phyloP scores from a whole-genome alignment of 1,140 invertebrate species.

The Diabrotica virgifera region DNA sequence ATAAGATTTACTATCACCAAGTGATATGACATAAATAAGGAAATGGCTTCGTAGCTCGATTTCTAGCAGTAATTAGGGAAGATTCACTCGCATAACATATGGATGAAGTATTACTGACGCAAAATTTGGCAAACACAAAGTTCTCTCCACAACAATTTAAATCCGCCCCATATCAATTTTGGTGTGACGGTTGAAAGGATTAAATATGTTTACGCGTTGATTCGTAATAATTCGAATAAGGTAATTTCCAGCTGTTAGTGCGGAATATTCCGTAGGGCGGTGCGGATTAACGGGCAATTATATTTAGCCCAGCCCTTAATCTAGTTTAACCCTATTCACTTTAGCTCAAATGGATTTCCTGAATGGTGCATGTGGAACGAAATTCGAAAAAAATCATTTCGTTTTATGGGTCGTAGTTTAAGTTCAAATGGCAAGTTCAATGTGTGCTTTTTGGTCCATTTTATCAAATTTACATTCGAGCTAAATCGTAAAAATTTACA shows the following conservation, averaged over 20 bases:
- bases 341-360: not conserved
- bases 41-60: not conserved
- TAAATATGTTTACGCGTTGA: slow-evolving; percentile 20
- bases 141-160: not conserved
- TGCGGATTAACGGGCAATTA: slow-evolving; percentile 20
- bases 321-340: slow-evolving; percentile 7
- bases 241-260: slow-evolving; percentile 22
- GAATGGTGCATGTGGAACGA: not conserved
- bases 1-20: no score
- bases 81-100: not conserved
- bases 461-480: no score
- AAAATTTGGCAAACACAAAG: not conserved
- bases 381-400: not conserved
- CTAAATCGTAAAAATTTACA: no score
- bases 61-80: not conserved
- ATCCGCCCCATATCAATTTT: slow-evolving; percentile 3
- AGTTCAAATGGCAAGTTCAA: not conserved
- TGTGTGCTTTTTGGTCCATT: no score
- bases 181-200: slow-evolving; percentile 18
- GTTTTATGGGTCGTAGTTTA: not conserved
- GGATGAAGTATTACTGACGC: not conserved
- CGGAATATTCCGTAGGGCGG: slow-evolving; percentile 19
- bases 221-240: slow-evolving; percentile 22
- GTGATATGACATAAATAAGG: no score
- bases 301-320: slow-evolving; percentile 12